Evolutionary conservation across 2,113 vertebrate genomes (phyloP).

Genomic region (Ciconia maguari): DNA sequence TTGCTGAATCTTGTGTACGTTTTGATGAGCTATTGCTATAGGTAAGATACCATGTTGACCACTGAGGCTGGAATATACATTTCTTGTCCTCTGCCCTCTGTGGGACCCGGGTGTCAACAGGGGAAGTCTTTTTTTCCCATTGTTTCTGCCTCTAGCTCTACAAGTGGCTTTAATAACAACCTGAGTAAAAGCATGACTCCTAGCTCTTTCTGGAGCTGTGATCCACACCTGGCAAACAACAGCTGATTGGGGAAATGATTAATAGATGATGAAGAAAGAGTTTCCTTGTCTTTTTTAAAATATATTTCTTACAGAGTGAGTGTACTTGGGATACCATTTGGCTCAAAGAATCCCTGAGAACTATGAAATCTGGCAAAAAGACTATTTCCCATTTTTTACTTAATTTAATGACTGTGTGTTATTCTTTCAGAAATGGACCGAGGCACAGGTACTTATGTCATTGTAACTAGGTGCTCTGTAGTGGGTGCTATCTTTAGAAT

Average conservation of each 20-base stretch:
- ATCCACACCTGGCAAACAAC: not conserved
- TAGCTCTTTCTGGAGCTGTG: not conserved
- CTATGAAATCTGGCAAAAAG: not conserved
- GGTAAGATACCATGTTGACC: not conserved
- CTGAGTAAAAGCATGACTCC: not conserved
- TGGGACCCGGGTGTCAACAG: fast-evolving
- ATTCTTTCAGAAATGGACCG: not conserved
- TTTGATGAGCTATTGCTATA: not conserved
- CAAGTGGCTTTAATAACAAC: not conserved
- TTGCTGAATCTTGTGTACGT: not conserved
- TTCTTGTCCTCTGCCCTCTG: not conserved
- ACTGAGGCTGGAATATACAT: not conserved
- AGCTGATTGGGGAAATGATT: not conserved
- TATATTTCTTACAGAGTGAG: not conserved
- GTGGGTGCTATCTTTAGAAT: not conserved
- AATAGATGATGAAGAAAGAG: not conserved
- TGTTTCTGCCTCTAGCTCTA: not conserved
- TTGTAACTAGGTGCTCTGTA: not conserved
- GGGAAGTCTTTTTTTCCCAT: not conserved
- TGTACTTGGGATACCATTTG: not conserved
- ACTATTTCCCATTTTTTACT: not conserved
- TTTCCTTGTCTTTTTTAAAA: not conserved
- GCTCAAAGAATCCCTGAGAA: not conserved
- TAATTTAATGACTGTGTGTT: not conserved
- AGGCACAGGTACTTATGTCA: not conserved